Evolutionary conservation across 2,113 vertebrate species (phyloP).

Genomic region (Paedocypris sp.): DNA sequence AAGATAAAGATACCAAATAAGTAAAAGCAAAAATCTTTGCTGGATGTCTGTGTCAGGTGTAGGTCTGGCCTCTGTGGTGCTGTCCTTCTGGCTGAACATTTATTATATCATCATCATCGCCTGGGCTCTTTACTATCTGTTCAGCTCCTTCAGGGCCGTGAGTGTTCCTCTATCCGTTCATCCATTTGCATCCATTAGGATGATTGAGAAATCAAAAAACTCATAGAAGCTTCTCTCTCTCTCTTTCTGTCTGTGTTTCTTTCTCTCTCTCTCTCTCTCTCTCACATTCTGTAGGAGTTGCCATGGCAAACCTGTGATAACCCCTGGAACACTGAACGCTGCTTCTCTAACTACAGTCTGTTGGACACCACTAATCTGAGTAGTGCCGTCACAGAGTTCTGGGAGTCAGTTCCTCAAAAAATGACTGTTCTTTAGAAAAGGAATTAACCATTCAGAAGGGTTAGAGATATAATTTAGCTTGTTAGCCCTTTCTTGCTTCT

Average conservation of each 20-base stretch:
- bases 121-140: constrained; percentile 85
- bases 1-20: neutral
- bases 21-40: too few species aligned
- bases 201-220: neutral
- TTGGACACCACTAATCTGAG: constrained; percentile 77
- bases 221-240: neutral
- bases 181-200: too few species aligned
- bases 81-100: constrained; percentile 87
- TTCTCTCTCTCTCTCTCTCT: neutral
- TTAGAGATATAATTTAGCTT: too few species aligned
- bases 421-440: too few species aligned
- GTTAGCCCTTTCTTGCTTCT: too few species aligned
- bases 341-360: constrained; percentile 82
- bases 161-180: constrained; percentile 11
- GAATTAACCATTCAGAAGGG: too few species aligned
- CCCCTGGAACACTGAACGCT: constrained; percentile 75
- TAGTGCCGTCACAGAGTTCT: constrained; percentile 81
- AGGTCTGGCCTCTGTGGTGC: constrained; percentile 73
- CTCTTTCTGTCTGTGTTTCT: neutral
- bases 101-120: constrained; percentile 87
- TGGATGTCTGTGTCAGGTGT: constrained; percentile 66
- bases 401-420: constrained; percentile 67
- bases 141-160: constrained; percentile 75
- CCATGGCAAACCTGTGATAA: constrained; percentile 82
- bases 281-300: constrained; percentile 58